Evolutionary conservation across 2,888 invertebrate genomes (phyloP).

Genomic region (Timema cristinae): DNA sequence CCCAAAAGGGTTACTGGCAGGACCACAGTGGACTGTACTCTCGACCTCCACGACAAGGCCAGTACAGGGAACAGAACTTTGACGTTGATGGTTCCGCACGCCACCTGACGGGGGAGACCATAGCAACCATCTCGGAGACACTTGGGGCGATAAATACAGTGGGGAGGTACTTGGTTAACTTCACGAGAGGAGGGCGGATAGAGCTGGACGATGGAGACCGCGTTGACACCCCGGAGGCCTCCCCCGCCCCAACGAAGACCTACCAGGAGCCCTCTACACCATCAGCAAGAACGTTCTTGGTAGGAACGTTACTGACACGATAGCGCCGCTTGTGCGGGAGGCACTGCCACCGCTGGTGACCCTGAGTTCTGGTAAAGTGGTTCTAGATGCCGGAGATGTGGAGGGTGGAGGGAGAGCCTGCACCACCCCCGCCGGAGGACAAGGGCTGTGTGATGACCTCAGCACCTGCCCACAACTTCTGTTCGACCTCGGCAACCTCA

Average conservation of each 20-base stretch:
- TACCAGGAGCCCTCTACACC: conserved; percentile 73
- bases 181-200: conserved; percentile 54
- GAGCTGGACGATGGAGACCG: conserved; percentile 16
- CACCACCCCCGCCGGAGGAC: conserved; percentile 74
- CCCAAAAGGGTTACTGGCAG: no score
- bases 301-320: conserved; percentile 74
- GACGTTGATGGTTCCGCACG: no score
- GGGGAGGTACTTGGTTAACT: conserved; percentile 78
- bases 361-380: conserved; percentile 37
- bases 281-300: conserved; percentile 76
- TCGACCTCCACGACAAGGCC: no score
- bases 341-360: conserved; percentile 43
- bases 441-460: conserved; percentile 81
- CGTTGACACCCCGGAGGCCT: background rate
- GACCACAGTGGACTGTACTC: no score
- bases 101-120: background rate
- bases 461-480: conserved; percentile 83
- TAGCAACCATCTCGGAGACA: conserved; percentile 48
- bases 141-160: conserved; percentile 80
- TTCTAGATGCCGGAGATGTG: conserved; percentile 32
- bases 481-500: conserved; percentile 71
- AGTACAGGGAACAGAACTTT: no score
- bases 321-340: conserved; percentile 66
- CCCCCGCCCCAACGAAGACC: conserved; percentile 46
- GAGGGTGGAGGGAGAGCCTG: conserved; percentile 54